Conservation (phyloP, 30 jellyfish, hydroid and myxozoan species). For the Hydractinia echinata region DNA sequence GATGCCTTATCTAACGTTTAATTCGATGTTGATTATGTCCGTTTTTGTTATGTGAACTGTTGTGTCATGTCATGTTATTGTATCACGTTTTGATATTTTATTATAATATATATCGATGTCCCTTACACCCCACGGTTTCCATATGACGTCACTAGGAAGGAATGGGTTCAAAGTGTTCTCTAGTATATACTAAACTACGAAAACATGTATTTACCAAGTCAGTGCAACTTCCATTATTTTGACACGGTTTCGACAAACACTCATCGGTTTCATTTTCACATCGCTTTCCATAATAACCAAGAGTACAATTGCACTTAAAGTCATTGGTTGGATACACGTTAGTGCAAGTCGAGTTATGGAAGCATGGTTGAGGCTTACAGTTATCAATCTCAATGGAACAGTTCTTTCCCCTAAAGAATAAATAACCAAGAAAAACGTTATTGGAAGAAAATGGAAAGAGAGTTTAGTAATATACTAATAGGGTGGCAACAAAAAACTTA, state of each 20-base stretch:
- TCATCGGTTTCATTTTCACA: conserved; percentile 81
- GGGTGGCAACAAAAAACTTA: too few relatives aligned
- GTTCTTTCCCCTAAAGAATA: conserved; percentile 50
- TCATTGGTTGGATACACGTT: conserved; percentile 18
- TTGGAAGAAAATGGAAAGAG: not conserved
- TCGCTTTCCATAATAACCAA: conserved; percentile 69
- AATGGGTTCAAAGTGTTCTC: too few relatives aligned
- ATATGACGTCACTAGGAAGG: too few relatives aligned
- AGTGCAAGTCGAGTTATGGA: conserved; percentile 69
- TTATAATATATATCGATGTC: too few relatives aligned
- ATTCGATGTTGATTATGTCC: too few relatives aligned
- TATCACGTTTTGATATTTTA: too few relatives aligned
- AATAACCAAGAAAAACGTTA: not conserved
- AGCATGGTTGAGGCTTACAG: conserved; percentile 95
- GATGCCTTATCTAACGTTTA: too few relatives aligned
- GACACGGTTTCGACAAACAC: conserved; percentile 78
- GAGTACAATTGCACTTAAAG: conserved; percentile 56
- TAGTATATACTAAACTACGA: too few relatives aligned
- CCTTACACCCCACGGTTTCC: too few relatives aligned
- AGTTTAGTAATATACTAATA: too few relatives aligned
- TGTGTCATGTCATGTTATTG: too few relatives aligned
- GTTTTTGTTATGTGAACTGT: too few relatives aligned
- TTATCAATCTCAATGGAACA: conserved; percentile 74
- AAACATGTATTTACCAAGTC: conserved; percentile 56
- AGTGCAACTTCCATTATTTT: conserved; percentile 62